A percentile compares a stretch with the other conserved stretches of the same genome.
Conservation (phyloP, 92 coral and sea anemone genomes). For the Phenganax marumi region DNA sequence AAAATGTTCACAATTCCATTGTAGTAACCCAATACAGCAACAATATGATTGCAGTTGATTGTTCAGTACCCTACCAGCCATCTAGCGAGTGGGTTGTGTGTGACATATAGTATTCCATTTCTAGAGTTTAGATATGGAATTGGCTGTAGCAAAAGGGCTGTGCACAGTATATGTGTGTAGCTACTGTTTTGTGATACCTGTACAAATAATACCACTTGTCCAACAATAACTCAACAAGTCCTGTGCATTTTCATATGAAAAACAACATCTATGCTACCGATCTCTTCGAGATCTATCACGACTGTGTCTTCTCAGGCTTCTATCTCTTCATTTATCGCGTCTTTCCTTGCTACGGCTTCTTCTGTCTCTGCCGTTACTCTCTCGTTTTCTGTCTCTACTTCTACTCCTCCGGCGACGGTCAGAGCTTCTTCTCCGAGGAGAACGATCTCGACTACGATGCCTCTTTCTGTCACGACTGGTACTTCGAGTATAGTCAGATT, state of each 20-base stretch:
- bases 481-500: conserved; percentile 13
- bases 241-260: neutral
- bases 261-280: neutral
- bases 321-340: conserved; percentile 54
- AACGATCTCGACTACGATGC: conserved; percentile 62
- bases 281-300: conserved; percentile 5
- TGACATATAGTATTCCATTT: no score
- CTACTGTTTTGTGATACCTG: no score
- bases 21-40: neutral
- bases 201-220: no score
- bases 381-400: conserved; percentile 61
- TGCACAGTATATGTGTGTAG: no score
- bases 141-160: no score
- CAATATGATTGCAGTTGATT: neutral
- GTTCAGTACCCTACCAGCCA: no score
- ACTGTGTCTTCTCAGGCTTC: conserved; percentile 44
- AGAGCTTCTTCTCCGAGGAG: conserved; percentile 66
- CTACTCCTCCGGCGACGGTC: conserved; percentile 49
- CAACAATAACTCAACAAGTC: no score
- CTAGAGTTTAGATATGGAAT: no score
- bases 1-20: neutral
- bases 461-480: conserved; percentile 46
- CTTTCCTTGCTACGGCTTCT: conserved; percentile 53
- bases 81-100: no score
- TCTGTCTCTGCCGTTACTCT: conserved; percentile 55